Evolutionary conservation across 2,113 vertebrate genomes (phyloP).

Genomic region (Labeo rohita): DNA sequence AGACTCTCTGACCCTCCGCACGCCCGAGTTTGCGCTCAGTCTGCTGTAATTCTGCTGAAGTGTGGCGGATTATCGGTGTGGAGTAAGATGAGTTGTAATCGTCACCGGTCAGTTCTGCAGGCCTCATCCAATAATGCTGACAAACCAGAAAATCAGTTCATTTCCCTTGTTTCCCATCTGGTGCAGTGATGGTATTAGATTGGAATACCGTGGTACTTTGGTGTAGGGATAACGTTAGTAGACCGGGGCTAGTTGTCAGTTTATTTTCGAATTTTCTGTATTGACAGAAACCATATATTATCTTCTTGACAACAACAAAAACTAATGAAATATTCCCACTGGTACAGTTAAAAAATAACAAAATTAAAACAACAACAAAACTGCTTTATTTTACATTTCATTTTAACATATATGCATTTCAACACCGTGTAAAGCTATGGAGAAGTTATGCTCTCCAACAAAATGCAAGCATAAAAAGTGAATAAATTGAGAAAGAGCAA

Average conservation of each 20-base stretch:
- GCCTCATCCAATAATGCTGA: background rate
- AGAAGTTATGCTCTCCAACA: too few species aligned
- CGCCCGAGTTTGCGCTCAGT: too few species aligned
- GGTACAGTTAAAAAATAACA: too few species aligned
- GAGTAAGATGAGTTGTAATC: background rate
- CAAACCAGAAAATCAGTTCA: background rate
- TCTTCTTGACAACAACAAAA: background rate
- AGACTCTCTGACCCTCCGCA: too few species aligned
- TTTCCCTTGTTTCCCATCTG: background rate
- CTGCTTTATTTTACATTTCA: too few species aligned
- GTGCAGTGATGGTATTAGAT: background rate
- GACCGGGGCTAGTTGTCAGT: background rate
- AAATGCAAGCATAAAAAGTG: too few species aligned
- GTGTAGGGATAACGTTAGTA: background rate
- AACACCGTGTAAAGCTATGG: too few species aligned
- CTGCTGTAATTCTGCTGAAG: background rate
- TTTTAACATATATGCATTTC: too few species aligned
- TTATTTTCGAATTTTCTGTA: background rate
- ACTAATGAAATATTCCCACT: too few species aligned
- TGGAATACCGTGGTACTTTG: background rate
- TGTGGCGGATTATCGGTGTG: background rate
- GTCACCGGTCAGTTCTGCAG: background rate
- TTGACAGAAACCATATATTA: background rate
- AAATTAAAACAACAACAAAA: too few species aligned
- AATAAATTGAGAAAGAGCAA: too few species aligned